phyloP scores from a whole-genome alignment of 2,888 invertebrate genomes.

The Pediacus dermestoides region DNA sequence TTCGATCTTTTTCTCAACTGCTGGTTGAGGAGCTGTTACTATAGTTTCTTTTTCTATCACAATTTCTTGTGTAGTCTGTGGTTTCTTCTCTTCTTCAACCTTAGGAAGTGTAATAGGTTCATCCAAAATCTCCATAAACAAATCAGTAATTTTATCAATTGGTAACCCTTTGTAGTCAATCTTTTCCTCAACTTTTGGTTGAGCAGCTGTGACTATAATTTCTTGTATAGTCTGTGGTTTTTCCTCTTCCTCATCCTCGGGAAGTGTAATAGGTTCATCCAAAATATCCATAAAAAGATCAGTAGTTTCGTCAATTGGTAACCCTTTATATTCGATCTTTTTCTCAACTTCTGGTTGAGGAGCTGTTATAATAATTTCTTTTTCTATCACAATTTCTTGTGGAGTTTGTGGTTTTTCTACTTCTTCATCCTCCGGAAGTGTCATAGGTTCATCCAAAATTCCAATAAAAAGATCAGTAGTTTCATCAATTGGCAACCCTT shows the following conservation, averaged over 20 bases:
- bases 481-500: slow-evolving; percentile 36
- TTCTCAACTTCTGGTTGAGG: neutral
- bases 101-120: slow-evolving; percentile 44
- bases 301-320: slow-evolving; percentile 31
- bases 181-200: neutral
- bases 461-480: slow-evolving; percentile 41
- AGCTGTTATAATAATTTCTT: neutral
- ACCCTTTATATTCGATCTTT: slow-evolving; percentile 19
- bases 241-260: slow-evolving; percentile 32
- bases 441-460: slow-evolving; percentile 39
- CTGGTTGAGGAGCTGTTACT: slow-evolving; percentile 8
- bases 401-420: neutral
- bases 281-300: slow-evolving; percentile 28
- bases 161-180: slow-evolving; percentile 31
- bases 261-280: slow-evolving; percentile 34
- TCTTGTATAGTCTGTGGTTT: no score
- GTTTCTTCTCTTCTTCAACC: neutral
- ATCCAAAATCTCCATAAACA: slow-evolving; percentile 38
- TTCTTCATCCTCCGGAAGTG: slow-evolving; percentile 33
- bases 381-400: neutral
- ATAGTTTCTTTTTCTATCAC: slow-evolving; percentile 3
- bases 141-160: slow-evolving; percentile 26
- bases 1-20: slow-evolving; percentile 18
- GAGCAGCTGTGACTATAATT: neutral
- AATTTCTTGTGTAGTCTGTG: slow-evolving; percentile 6